Evolutionary conservation across 2,888 invertebrate species (phyloP).

Genomic region (Tuberolachnus salignus): DNA sequence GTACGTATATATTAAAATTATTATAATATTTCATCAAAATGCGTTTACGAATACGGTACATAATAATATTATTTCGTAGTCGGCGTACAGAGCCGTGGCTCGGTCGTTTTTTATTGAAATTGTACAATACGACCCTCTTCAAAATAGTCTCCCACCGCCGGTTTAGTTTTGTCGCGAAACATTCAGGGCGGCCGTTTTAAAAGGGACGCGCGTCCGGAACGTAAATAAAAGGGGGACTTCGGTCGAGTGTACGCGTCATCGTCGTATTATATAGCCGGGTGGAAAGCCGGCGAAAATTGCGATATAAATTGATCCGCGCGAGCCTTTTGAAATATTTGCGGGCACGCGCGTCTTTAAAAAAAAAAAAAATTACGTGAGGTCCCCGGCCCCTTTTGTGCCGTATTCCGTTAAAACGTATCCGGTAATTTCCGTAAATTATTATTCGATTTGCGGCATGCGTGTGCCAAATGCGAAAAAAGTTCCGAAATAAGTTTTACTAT

Average conservation of each 20-base stretch:
- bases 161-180: not conserved
- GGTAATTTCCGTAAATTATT: constrained; percentile 16
- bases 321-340: not conserved
- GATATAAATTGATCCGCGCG: not conserved
- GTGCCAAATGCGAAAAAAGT: constrained; percentile 21
- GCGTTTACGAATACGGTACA: too few relatives aligned
- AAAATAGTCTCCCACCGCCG: not conserved
- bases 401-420: constrained; percentile 5
- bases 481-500: not conserved
- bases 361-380: too few relatives aligned
- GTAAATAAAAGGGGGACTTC: not conserved
- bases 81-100: not conserved
- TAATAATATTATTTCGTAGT: too few relatives aligned
- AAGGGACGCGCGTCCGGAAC: not conserved
- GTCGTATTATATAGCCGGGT: too few relatives aligned
- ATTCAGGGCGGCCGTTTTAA: not conserved
- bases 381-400: not conserved
- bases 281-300: not conserved
- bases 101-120: not conserved
- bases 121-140: not conserved
- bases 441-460: constrained; percentile 12
- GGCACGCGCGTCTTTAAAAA: not conserved
- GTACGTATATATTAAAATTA: too few relatives aligned
- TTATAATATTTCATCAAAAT: too few relatives aligned
- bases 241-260: too few relatives aligned